Conservation (phyloP, 2,113 vertebrate species). For the Rousettus leschenaultii region DNA sequence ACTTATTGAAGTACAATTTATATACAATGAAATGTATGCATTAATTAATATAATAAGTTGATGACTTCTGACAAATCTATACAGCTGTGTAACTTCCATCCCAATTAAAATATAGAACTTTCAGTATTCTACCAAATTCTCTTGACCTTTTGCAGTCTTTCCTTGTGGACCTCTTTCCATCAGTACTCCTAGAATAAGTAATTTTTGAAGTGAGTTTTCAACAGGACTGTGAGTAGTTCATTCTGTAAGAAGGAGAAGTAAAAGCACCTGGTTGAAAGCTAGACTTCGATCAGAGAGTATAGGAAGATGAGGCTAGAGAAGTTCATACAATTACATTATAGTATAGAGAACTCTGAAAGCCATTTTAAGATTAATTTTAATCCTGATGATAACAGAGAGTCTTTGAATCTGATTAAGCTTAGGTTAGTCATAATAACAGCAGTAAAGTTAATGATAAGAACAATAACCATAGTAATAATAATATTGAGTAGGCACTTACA, state of each 20-base stretch:
- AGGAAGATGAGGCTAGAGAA: neutral
- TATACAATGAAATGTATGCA: neutral
- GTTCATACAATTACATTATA: neutral
- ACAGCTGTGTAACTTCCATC: neutral
- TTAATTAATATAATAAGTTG: neutral
- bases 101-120: neutral
- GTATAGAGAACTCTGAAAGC: neutral
- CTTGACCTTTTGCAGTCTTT: neutral
- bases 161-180: neutral
- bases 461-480: neutral
- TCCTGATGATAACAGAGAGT: neutral
- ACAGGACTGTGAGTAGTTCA: neutral
- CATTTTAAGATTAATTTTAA: neutral
- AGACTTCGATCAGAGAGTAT: neutral
- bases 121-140: neutral
- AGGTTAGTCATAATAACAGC: neutral
- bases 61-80: neutral
- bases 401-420: neutral
- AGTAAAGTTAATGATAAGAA: neutral
- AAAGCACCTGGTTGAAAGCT: neutral
- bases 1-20: neutral
- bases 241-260: neutral
- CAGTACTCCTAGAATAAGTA: neutral
- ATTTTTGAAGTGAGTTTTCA: neutral
- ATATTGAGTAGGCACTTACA: neutral